Percentiles rank a stretch among this genome's conserved stretches.
Conservation (phyloP, 2,113 vertebrate genomes). For the Percopsis transmontana region DNA sequence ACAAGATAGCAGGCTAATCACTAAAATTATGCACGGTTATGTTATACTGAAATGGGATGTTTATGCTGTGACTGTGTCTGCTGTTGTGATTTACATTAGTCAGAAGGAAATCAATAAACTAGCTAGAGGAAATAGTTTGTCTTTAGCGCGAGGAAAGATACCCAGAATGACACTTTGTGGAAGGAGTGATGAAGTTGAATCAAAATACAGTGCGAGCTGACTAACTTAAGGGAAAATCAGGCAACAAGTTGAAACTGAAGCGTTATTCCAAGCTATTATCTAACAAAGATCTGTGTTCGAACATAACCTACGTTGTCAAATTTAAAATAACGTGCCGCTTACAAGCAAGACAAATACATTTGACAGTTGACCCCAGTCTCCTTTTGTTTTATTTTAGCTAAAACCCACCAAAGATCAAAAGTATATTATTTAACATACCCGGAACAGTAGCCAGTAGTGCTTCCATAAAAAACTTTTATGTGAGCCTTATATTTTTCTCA, state of each 20-base stretch:
- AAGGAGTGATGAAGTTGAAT: slow-evolving; percentile 17
- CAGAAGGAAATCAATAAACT: slow-evolving; percentile 53
- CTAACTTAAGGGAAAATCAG: slow-evolving; percentile 37
- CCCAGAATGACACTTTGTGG: neutral
- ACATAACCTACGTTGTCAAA: neutral
- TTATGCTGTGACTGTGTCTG: too few species aligned
- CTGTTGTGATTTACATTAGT: slow-evolving; percentile 53
- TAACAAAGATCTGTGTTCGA: neutral
- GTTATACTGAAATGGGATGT: too few species aligned
- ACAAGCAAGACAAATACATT: neutral
- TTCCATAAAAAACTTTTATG: slow-evolving; percentile 71
- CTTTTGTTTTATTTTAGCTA: neutral
- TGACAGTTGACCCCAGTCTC: too few species aligned
- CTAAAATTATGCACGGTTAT: too few species aligned
- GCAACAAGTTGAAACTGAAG: slow-evolving; percentile 56
- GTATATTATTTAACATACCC: slow-evolving; percentile 43
- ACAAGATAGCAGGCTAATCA: too few species aligned
- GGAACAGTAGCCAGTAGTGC: slow-evolving; percentile 42
- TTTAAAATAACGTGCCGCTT: neutral
- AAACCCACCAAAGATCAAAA: too few species aligned
- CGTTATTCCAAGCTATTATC: neutral
- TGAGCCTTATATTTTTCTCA: slow-evolving; percentile 21
- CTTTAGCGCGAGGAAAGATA: slow-evolving; percentile 33
- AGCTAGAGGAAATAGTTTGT: slow-evolving; percentile 57
- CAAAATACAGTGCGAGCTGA: slow-evolving; percentile 33